phyloP scores from a whole-genome alignment of 2,113 vertebrate genomes.

The Felis catus region DNA sequence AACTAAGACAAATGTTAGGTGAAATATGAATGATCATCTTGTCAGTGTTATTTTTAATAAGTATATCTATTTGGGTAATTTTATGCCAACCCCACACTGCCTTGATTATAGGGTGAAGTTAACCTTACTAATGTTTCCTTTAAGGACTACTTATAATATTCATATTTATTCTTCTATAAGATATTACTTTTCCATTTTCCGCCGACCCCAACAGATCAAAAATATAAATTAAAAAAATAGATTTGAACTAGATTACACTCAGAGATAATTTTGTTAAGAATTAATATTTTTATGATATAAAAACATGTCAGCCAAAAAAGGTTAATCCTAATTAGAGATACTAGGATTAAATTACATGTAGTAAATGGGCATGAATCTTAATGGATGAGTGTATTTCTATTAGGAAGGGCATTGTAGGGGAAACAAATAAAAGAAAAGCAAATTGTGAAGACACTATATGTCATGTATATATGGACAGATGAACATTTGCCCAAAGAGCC shows the following conservation, averaged over 20 bases:
- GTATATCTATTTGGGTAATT: neutral
- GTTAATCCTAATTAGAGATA: neutral
- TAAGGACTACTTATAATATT: neutral
- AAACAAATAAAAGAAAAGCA: neutral
- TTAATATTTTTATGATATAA: neutral
- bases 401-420: neutral
- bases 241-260: neutral
- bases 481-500: neutral
- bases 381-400: neutral
- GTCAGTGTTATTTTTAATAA: neutral
- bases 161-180: neutral
- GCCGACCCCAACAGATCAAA: neutral
- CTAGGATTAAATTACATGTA: neutral
- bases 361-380: neutral
- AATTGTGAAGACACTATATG: neutral
- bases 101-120: neutral
- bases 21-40: neutral
- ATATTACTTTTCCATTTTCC: neutral
- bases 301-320: neutral
- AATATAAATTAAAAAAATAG: neutral
- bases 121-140: neutral
- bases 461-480: neutral
- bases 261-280: neutral
- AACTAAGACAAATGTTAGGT: neutral
- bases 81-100: neutral